phyloP scores from a whole-genome alignment of 2,113 vertebrate genomes.

The Anseranas semipalmata region DNA sequence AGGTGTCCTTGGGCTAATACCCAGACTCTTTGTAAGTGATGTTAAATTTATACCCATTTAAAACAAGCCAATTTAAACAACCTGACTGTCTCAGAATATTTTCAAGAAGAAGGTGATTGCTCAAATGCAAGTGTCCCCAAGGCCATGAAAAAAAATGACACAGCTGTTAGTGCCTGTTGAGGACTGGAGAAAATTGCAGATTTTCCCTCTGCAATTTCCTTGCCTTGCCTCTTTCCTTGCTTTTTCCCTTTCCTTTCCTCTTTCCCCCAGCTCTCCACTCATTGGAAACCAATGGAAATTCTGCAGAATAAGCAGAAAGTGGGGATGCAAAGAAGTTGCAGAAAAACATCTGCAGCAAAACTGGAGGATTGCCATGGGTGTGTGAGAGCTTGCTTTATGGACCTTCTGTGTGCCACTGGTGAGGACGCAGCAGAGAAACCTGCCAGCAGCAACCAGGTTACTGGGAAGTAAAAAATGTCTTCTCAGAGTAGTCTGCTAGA shows the following conservation, averaged over 20 bases:
- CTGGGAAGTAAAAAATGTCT: background rate
- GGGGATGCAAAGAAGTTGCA: background rate
- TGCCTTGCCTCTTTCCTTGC: background rate
- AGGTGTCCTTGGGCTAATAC: conserved; percentile 40
- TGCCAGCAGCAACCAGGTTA: background rate
- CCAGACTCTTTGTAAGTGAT: background rate
- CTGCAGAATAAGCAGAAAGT: background rate
- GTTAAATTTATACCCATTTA: conserved; percentile 12
- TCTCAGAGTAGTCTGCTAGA: background rate
- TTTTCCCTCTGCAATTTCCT: background rate
- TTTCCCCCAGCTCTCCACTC: background rate
- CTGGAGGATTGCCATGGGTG: background rate
- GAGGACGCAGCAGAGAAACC: background rate
- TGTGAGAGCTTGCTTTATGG: background rate
- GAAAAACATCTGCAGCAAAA: conserved; percentile 19
- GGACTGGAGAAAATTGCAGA: background rate
- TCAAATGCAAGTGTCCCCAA: background rate
- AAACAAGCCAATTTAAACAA: conserved; percentile 30
- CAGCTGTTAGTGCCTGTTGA: background rate
- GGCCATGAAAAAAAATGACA: background rate
- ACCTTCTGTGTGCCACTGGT: background rate
- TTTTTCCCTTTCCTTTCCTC: background rate
- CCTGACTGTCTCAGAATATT: background rate
- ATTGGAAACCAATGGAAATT: background rate
- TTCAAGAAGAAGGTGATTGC: background rate